Evolutionary conservation across 2,888 invertebrate genomes (phyloP).

Genomic region (Podotricha telesiphe): DNA sequence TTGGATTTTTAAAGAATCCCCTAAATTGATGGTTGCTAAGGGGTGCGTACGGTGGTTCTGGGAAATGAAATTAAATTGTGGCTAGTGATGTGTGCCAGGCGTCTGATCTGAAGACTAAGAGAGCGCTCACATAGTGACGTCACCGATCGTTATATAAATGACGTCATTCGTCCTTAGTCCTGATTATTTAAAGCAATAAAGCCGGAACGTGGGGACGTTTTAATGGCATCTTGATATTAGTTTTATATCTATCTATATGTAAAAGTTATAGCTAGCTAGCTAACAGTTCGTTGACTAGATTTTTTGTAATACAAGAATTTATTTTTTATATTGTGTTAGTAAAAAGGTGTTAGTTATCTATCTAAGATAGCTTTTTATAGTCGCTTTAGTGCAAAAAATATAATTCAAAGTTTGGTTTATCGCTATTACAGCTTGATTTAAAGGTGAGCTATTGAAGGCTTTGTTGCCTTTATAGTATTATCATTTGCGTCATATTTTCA

Average conservation of each 20-base stretch:
- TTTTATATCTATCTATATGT: constrained; percentile 15
- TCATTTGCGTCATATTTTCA: no score
- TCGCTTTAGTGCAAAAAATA: neutral
- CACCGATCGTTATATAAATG: constrained; percentile 73
- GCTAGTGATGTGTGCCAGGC: constrained; percentile 58
- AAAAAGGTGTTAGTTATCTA: neutral
- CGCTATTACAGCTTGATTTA: neutral
- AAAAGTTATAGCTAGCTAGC: neutral
- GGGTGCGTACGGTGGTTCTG: constrained; percentile 14
- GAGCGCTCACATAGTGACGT: constrained; percentile 68
- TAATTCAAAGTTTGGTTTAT: neutral
- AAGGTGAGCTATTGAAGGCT: neutral
- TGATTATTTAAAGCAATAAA: constrained; percentile 43
- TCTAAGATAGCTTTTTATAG: no score
- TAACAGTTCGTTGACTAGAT: constrained; percentile 19
- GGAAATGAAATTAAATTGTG: constrained; percentile 35
- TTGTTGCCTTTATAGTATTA: no score
- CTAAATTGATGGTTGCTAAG: constrained; percentile 45
- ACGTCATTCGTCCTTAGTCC: constrained; percentile 71
- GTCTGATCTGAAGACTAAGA: constrained; percentile 61
- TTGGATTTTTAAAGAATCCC: constrained; percentile 45
- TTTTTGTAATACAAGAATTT: constrained; percentile 5
- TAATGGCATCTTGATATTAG: constrained; percentile 36
- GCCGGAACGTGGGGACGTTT: constrained; percentile 38
- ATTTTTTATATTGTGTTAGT: neutral